Base-by-base conservation (phyloP, 37 sponge, comb jelly and placozoan species). In the Oscarella lobularis region DNA sequence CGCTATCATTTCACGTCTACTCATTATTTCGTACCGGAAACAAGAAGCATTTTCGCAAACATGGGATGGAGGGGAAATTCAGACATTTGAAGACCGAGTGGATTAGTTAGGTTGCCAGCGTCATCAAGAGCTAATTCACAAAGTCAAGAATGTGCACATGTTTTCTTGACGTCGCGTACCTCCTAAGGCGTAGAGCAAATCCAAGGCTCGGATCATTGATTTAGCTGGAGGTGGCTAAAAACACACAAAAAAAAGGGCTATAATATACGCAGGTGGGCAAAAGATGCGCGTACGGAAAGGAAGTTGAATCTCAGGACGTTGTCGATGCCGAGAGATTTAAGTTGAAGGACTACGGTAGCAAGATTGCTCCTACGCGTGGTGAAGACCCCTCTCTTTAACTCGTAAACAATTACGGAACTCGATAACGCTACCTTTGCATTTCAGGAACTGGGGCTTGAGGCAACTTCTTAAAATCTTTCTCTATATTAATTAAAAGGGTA, bases 11-110 rank as follows among this genome's bases (percentile, higher is more conserved):
- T 9, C 60, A 48, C 60, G 60, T 48, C 20, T 9, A 27, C 20
- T 48, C 20, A 20, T 48, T 48, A 6, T 37, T 2, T 33, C 86
- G 67, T 41, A 90, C 95, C 89, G 79, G 95, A 95, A 6, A 66
- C 32, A 2, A 95, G 82, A n/a, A 95, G 78, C 88, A 95, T 95
- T 74, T 81, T 80, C 0, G 89, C 89, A 81, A 90, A 88, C 89
- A 91, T 95, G 6, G 95, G 95, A 67, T 81, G 79, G 9, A 95
- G 84, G 9, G 95, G 89, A 37, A 95, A 87, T 79, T 95, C 95
- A n/a, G 92, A 88, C 84, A 95, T 95, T 9, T 83, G 76, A 0
- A 77, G 36, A 0, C 95, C 95, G 9, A 90, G 83, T 29, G 89
- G 89, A 3, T 81, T 39, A 37, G 88, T 83, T 32, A 95, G 80